Base-by-base conservation (phyloP, 30 jellyfish, hydroid and myxozoan species). In the Aurelia aurita region DNA sequence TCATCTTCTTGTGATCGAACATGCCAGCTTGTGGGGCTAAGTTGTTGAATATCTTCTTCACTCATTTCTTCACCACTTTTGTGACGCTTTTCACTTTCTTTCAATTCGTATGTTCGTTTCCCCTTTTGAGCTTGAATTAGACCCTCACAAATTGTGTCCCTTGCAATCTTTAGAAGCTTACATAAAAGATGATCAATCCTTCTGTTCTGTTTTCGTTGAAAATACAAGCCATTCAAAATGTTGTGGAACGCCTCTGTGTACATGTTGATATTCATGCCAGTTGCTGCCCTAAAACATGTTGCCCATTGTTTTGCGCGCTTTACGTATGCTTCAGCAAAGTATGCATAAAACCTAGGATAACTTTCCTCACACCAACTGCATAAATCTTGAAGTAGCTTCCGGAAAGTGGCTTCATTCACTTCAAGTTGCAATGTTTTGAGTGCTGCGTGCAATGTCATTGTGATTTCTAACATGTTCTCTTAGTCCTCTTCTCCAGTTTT, bases 281-380 rank as follows among this genome's bases (percentile, higher is more conserved):
- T 26, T 29, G 47, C 75, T 14, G 26, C 13, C 31, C 77, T 29
- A 20, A 19, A 76, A 27, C 59, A 76, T 12, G 31, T 31, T 32
- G 87, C 87, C 87, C 87, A 76, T 26, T 55, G 82, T 20, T 57
- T 63, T 55, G 26, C 34, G 55, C 31, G 76, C 81, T 25, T 58
- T 13, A 76, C 43, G 5, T 21, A 32, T 43, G 54, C 70, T 14
- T 34, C 27, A 14, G 19, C 3, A 45, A 72, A 72, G 47, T 72
- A 46, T 77, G 39, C 84, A 72, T 35, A 21, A 53, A 72, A 72
- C 3, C 44, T n/a, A 14, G 84, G 84, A 23, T 72, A 72, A 2
- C 22, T 14, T 29, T 35, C 43, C 22, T 72, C 49, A 21, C 64
- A 34, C 35, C 54, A 72, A 44, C 65, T 13, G 49, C 84, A 72